Evolutionary conservation across 2,888 invertebrate genomes (phyloP), one percentile per base, ranked within the genome.

Genomic region (Malthinus seriepunctatus): DNA sequence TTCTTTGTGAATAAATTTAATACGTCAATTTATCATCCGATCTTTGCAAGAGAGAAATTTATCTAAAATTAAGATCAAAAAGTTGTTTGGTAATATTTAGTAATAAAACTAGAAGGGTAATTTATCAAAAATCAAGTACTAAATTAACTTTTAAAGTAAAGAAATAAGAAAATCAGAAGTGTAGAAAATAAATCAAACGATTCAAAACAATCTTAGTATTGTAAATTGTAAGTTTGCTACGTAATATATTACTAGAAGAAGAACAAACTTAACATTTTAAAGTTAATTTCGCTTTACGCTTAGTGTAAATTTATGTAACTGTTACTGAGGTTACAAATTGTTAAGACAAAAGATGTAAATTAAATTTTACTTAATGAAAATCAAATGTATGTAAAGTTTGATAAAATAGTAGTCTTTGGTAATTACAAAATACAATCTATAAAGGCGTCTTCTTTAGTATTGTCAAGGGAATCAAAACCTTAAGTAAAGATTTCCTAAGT

Each of bases 401-500:
- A 60, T 60, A 56, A 56, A 56, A 60, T 56, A 56, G 51, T 38
- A 44, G 46, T 55, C 60, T 54, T 51, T 50, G 51, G 60, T 60
- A 60, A 60, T 60, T 60, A 60, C 60, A 46, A 39, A 51, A 55
- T 55, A 50, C 60, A 46, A 60, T 60, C 60, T 60, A 60, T 60
- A 51, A 60, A 52, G 49, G 37, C 48, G 37, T 51, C 47, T 45
- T 46, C 45, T 31, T 14, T 51, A 23, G 48, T 56, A 60, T 60
- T 60, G 56, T 60, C 56, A 56, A 44, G 60, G 55, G 55, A 59
- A 53, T 54, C 59, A 51, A 39, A 59, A 5, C 51, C 54, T 38
- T 47, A 45, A 45, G 51, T 44, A 35, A 51, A 56, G 60, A 60
- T 56, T 55, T 56, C 47, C 47, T 51, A 59, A 54, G 54, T 59